phyloP scores from a whole-genome alignment of 2,113 vertebrate genomes.

The Dissostichus mawsoni region DNA sequence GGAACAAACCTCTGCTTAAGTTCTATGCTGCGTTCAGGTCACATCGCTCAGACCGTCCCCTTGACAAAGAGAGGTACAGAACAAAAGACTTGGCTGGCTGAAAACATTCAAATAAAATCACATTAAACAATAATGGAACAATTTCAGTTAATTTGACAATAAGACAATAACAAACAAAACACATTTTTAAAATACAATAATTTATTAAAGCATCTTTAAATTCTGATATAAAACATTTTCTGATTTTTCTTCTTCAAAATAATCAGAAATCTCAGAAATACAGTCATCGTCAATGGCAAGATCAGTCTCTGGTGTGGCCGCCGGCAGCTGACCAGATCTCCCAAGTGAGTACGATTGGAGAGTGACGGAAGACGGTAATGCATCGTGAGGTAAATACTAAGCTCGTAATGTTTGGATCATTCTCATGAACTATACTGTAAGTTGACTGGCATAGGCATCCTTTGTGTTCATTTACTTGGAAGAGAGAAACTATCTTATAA shows the following conservation, averaged over 20 bases:
- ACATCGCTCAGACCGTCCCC: too few relatives aligned
- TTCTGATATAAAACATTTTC: constrained; percentile 91
- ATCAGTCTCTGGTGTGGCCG: constrained; percentile 84
- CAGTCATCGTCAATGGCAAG: constrained; percentile 70
- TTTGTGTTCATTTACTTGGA: constrained; percentile 26
- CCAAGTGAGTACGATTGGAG: constrained; percentile 69
- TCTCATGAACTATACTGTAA: constrained; percentile 37
- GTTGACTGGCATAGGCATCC: constrained; percentile 31
- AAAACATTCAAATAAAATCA: neutral
- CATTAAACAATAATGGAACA: neutral
- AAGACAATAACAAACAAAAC: constrained; percentile 43
- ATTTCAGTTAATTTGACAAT: neutral
- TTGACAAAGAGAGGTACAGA: neutral
- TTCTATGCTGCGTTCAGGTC: too few relatives aligned
- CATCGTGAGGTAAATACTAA: constrained; percentile 70
- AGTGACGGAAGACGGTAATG: constrained; percentile 74
- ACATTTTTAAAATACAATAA: constrained; percentile 86
- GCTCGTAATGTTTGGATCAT: constrained; percentile 50
- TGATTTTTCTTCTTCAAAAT: constrained; percentile 81
- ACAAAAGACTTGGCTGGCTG: neutral
- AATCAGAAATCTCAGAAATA: constrained; percentile 81
- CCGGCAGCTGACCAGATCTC: constrained; percentile 88
- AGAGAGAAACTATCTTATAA: constrained; percentile 1
- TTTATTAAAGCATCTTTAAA: constrained; percentile 95
- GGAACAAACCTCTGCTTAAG: too few relatives aligned